Base-by-base conservation (phyloP, 2,113 vertebrate genomes). In the Nyctereutes procyonoides region DNA sequence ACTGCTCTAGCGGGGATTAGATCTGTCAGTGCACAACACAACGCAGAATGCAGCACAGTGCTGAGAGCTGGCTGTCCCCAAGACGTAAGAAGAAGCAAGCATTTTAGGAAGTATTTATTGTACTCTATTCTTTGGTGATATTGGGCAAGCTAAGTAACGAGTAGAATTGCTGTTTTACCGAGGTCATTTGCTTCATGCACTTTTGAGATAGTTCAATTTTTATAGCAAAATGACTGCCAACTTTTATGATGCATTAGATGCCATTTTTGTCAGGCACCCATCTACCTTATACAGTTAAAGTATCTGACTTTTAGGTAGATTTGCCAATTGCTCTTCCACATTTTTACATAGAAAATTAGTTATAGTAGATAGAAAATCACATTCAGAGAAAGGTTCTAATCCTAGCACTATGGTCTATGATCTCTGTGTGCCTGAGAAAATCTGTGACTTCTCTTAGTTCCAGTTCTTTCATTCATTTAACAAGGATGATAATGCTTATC, bases 41-140 rank as follows among this genome's bases (percentile, higher is more conserved):
- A 80, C 26, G 84, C 71, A 80, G 58, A 96, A 89, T 35, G 69
- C 0, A 32, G 38, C 51, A 79, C 9, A 48, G 30, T 0, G 20
- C 17, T 67, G 35, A 62, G 9, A 22, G 4, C 4, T 15, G 73
- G 16, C 26, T n/a, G 2, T 77, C 48, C 53, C 17, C 20, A 80
- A 92, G 88, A 28, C 82, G 12, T 67, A 60, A 69, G 28, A 89
- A 90, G n/a, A 69, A 92, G 43, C 26, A 53, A 76, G 5, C 0
- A 30, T 88, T 88, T 94, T 56, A 90, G 80, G 11, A 95, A 96
- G 92, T 62, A 38, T 13, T 85, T 82, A 96, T 93, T 90, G 3
- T 88, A 32, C 15, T 88, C 32, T 93, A 15, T 93, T 94, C 22
- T 48, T 92, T 79, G 11, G 28, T n/a, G 88, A 88, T 4, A 58